Percentiles rank a stretch among this genome's conserved stretches.
phyloP scores from a whole-genome alignment of 2,888 invertebrate genomes.

The Tetrapedia diversipes region DNA sequence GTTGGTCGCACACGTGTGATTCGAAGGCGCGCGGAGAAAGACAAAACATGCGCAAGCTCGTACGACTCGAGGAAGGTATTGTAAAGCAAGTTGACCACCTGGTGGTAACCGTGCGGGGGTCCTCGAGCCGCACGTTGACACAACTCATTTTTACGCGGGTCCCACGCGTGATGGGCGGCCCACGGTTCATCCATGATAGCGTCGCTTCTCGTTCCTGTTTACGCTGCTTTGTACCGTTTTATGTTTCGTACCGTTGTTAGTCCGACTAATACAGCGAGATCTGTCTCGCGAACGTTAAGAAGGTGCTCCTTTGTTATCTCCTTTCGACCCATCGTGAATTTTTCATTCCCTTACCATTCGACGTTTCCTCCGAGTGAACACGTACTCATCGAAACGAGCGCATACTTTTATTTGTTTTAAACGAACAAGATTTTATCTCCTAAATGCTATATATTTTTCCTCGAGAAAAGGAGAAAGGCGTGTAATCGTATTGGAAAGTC shows the following conservation, averaged over 20 bases:
- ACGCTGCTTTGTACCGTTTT: slow-evolving; percentile 54
- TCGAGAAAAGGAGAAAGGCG: too few relatives aligned
- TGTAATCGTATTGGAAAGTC: too few relatives aligned
- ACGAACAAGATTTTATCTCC: too few relatives aligned
- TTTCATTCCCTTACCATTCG: neutral
- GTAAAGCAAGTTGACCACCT: slow-evolving; percentile 78
- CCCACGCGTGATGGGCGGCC: slow-evolving; percentile 81
- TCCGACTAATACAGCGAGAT: slow-evolving; percentile 77
- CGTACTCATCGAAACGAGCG: too few relatives aligned
- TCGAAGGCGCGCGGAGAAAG: slow-evolving; percentile 22
- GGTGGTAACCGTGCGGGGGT: slow-evolving; percentile 77
- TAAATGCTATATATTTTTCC: too few relatives aligned
- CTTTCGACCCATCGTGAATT: neutral
- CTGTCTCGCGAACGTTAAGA: neutral
- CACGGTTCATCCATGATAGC: slow-evolving; percentile 59
- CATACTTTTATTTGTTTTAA: too few relatives aligned
- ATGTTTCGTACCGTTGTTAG: slow-evolving; percentile 56
- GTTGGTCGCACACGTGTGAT: slow-evolving; percentile 14
- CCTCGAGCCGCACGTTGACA: slow-evolving; percentile 78
- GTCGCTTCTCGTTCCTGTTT: slow-evolving; percentile 23
- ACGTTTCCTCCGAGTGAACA: too few relatives aligned
- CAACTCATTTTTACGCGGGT: slow-evolving; percentile 82
- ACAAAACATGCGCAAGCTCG: slow-evolving; percentile 23
- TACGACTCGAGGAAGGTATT: slow-evolving; percentile 48
- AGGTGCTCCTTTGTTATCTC: neutral